Percentiles rank a stretch among this genome's conserved stretches.
These are phyloP conservation scores for Sebastes steindachneri DNA, from an alignment of 2,797 vertebrate genomes.

Conservation along the genomic window DNA sequence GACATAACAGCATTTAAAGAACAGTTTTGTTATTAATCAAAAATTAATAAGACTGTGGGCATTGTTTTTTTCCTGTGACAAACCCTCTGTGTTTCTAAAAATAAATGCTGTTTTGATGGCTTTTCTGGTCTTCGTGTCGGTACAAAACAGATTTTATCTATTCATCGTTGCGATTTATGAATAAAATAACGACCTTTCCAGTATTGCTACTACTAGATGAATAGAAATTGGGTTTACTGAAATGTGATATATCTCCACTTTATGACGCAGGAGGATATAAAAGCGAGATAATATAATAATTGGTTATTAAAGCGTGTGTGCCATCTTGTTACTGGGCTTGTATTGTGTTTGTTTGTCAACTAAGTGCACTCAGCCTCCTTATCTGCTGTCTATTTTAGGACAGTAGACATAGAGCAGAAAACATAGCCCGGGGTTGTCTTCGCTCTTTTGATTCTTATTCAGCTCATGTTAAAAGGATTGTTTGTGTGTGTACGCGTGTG, in stretches of 20 bases:
- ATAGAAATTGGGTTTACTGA: neutral
- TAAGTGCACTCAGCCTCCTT: slow-evolving; percentile 58
- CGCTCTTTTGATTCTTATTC: slow-evolving; percentile 31
- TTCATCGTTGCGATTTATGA: neutral
- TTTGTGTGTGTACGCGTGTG: slow-evolving; percentile 28
- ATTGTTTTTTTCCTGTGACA: neutral
- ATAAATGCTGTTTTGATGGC: neutral
- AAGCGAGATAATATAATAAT: slow-evolving; percentile 31
- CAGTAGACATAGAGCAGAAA: slow-evolving; percentile 46
- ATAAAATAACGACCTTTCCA: neutral
- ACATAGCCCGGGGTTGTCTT: slow-evolving; percentile 48
- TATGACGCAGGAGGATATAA: slow-evolving; percentile 1
- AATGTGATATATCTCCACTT: slow-evolving; percentile 1
- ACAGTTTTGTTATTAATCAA: neutral
- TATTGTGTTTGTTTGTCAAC: slow-evolving; percentile 29
- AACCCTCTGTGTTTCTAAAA: neutral
- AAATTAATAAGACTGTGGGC: neutral
- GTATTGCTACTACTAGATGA: neutral
- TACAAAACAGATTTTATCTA: neutral
- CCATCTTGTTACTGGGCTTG: slow-evolving; percentile 16
- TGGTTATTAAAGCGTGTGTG: slow-evolving; percentile 17
- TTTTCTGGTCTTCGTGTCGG: neutral
- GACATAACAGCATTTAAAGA: neutral
- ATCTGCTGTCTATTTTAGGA: slow-evolving; percentile 51
- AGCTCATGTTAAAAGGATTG: slow-evolving; percentile 42